Percentiles rank a stretch among this genome's conserved stretches.
phyloP scores from a whole-genome alignment of 2,888 invertebrate species.

The Onchidella celtica region DNA sequence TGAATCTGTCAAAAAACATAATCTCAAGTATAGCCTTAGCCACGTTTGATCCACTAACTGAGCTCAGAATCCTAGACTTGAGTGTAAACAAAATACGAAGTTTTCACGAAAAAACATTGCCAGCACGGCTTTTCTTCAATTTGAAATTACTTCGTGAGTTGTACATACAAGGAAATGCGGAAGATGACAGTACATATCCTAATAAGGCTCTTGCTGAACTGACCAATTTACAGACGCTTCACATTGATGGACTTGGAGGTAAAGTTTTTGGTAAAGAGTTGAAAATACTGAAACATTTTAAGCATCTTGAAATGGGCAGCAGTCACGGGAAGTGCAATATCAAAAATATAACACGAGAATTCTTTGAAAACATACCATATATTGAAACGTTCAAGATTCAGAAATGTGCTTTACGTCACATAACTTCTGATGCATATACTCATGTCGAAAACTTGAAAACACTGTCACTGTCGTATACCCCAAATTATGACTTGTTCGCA shows the following conservation, averaged over 20 bases:
- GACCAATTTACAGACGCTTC: not conserved
- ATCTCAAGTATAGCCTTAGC: not conserved
- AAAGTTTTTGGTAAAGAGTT: not conserved
- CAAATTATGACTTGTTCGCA: not conserved
- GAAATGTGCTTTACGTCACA: not conserved
- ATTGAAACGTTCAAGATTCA: not conserved
- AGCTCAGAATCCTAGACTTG: not conserved
- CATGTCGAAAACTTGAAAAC: not conserved
- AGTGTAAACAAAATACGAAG: not conserved
- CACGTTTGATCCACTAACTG: not conserved
- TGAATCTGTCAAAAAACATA: not conserved
- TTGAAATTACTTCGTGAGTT: not conserved
- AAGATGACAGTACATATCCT: not conserved
- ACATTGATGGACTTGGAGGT: conserved; percentile 2
- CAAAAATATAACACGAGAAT: not conserved
- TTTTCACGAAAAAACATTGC: not conserved
- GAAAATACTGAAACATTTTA: conserved; percentile 6
- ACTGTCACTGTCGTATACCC: not conserved
- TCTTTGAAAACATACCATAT: conserved; percentile 18
- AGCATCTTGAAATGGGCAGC: too few relatives aligned
- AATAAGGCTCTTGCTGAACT: too few relatives aligned
- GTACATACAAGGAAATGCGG: not conserved
- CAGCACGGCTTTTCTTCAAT: not conserved
- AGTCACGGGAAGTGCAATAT: not conserved
- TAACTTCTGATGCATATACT: not conserved